Percentiles rank a stretch among this genome's conserved stretches.
Conservation (phyloP, 1,140 invertebrate species). For the Pectinophora gossypiella region DNA sequence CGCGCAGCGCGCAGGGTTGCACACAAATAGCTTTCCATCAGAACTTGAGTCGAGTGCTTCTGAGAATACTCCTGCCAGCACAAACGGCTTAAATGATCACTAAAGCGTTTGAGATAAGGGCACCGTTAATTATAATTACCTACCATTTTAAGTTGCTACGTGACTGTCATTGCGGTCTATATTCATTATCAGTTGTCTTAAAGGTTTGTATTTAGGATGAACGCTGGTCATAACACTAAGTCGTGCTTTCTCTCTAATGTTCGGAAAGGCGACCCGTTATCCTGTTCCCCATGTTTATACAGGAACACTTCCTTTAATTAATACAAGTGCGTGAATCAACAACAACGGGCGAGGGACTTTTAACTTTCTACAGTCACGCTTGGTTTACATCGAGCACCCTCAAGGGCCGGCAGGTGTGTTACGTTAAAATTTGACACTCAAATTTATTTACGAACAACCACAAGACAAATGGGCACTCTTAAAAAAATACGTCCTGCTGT, state of each 20-base stretch:
- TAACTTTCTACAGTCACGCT: constrained; percentile 54
- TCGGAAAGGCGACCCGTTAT: neutral
- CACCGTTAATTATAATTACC: constrained; percentile 29
- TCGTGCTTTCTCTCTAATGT: neutral
- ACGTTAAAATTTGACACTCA: neutral
- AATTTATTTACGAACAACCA: neutral
- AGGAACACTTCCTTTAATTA: constrained; percentile 35
- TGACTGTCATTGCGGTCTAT: neutral
- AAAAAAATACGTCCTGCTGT: no score
- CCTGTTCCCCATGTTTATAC: neutral
- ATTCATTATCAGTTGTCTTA: no score
- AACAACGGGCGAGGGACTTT: constrained; percentile 34
- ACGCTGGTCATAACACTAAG: no score
- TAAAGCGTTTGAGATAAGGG: constrained; percentile 32
- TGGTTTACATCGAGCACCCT: constrained; percentile 14
- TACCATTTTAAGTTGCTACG: neutral
- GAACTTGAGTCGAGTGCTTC: constrained; percentile 51
- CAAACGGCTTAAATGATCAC: constrained; percentile 32
- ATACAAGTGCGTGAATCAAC: constrained; percentile 42
- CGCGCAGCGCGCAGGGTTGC: constrained; percentile 48
- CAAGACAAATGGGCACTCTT: no score
- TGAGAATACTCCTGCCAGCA: constrained; percentile 41
- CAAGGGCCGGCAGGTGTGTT: constrained; percentile 11
- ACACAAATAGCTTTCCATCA: constrained; percentile 64
- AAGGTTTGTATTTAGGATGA: no score